phyloP scores from a whole-genome alignment of 2,888 invertebrate species.

The Orthosia cruda region DNA sequence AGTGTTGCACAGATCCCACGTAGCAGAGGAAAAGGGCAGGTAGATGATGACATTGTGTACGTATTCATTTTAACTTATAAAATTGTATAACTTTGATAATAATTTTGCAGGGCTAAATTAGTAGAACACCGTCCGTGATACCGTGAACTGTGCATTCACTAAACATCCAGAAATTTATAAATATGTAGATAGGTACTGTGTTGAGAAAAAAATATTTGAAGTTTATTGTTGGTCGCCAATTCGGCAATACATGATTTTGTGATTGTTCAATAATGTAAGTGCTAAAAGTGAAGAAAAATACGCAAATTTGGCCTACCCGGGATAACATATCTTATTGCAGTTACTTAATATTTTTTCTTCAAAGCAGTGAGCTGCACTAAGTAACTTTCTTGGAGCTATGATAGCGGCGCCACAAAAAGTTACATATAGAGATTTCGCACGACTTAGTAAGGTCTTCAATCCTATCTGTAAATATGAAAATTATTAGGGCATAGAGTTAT shows the following conservation, averaged over 20 bases:
- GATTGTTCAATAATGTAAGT: not conserved
- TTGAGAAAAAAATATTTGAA: too few species aligned
- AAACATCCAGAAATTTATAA: too few species aligned
- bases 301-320: constrained; percentile 46
- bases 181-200: too few species aligned
- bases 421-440: constrained; percentile 47
- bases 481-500: not conserved
- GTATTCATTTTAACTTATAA: too few species aligned
- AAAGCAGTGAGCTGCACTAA: constrained; percentile 84
- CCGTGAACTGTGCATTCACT: too few species aligned
- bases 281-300: not conserved
- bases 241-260: not conserved
- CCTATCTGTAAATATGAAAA: constrained; percentile 71
- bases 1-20: too few species aligned
- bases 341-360: constrained; percentile 33
- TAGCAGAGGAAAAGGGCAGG: too few species aligned
- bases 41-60: too few species aligned
- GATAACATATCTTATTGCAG: constrained; percentile 21
- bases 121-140: too few species aligned
- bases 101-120: too few species aligned
- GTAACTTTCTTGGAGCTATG: constrained; percentile 70
- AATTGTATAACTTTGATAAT: too few species aligned
- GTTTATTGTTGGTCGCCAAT: too few species aligned
- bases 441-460: constrained; percentile 67
- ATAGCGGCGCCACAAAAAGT: constrained; percentile 83